Percentiles rank a stretch among this genome's conserved stretches.
phyloP scores from a whole-genome alignment of 2,797 vertebrate genomes.

The Kryptolebias ocellatus region DNA sequence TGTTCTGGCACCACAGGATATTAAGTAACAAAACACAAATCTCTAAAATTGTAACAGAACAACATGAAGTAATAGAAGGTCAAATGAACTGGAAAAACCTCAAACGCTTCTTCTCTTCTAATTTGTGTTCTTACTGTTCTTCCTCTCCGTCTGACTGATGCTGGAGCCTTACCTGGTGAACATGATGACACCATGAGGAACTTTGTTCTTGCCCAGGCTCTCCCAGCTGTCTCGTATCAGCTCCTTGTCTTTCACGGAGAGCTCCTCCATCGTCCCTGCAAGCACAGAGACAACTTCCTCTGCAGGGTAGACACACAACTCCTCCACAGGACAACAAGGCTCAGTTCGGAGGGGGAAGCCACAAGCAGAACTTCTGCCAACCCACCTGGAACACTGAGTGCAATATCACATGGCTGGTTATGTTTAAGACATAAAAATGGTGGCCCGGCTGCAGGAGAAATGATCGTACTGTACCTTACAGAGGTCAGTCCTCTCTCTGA shows the following conservation, averaged over 20 bases:
- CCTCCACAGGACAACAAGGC: slow-evolving; percentile 62
- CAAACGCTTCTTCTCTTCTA: slow-evolving; percentile 6
- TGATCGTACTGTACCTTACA: slow-evolving; percentile 69
- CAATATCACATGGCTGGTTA: slow-evolving; percentile 35
- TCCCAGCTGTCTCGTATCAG: slow-evolving; percentile 94
- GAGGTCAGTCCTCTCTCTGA: slow-evolving; percentile 68
- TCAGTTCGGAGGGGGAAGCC: slow-evolving; percentile 24
- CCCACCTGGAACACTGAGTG: slow-evolving; percentile 67
- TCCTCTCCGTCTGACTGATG: slow-evolving; percentile 11
- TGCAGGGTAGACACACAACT: slow-evolving; percentile 45
- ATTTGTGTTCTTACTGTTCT: slow-evolving; percentile 12
- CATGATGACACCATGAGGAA: slow-evolving; percentile 90
- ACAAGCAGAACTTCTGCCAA: slow-evolving; percentile 50
- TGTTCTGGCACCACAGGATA: slow-evolving; percentile 30
- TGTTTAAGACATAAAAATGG: slow-evolving; percentile 19
- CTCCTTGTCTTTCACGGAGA: slow-evolving; percentile 85
- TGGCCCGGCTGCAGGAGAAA: slow-evolving; percentile 21
- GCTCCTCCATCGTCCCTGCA: slow-evolving; percentile 78
- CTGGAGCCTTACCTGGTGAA: slow-evolving; percentile 85
- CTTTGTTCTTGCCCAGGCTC: slow-evolving; percentile 88
- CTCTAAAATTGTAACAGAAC: not conserved
- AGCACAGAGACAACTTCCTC: slow-evolving; percentile 57
- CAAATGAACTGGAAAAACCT: not conserved
- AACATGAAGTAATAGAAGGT: not conserved
- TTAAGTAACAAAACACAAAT: slow-evolving; percentile 16